These are phyloP conservation scores for Huso huso DNA, from an alignment of 2,797 vertebrate genomes.

Conservation along the genomic window DNA sequence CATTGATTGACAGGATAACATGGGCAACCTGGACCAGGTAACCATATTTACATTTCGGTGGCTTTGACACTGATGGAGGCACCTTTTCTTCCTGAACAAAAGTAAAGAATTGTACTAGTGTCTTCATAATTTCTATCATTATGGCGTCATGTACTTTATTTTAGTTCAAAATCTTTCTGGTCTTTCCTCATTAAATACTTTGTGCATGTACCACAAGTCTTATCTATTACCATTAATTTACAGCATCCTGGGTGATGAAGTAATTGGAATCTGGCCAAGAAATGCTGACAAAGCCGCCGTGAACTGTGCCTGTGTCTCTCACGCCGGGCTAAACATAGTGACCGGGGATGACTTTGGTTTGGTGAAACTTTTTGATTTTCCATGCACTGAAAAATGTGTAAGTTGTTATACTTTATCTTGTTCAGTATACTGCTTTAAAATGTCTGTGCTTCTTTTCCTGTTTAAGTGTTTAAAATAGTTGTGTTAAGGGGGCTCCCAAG, in stretches of 20 bases:
- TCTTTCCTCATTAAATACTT: too few species aligned
- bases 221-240: not conserved
- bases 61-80: too few species aligned
- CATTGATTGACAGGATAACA: conserved; percentile 76
- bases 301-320: conserved; percentile 86
- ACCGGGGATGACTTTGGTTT: conserved; percentile 92
- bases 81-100: too few species aligned
- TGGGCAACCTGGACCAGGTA: conserved; percentile 98
- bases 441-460: too few species aligned
- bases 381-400: conserved; percentile 88
- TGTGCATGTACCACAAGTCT: too few species aligned
- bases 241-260: conserved; percentile 88
- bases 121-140: too few species aligned
- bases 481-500: too few species aligned
- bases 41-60: conserved; percentile 8
- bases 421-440: too few species aligned
- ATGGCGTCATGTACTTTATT: too few species aligned
- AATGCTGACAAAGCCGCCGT: conserved; percentile 88
- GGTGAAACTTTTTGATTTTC: conserved; percentile 92
- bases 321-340: conserved; percentile 76
- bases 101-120: too few species aligned
- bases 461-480: too few species aligned
- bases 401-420: conserved; percentile 34
- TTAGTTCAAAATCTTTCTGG: too few species aligned
- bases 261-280: conserved; percentile 87